A percentile compares a stretch with the other conserved stretches of the same genome.
Conservation (phyloP, 2,113 vertebrate genomes). For the Mastomys natalensis region DNA sequence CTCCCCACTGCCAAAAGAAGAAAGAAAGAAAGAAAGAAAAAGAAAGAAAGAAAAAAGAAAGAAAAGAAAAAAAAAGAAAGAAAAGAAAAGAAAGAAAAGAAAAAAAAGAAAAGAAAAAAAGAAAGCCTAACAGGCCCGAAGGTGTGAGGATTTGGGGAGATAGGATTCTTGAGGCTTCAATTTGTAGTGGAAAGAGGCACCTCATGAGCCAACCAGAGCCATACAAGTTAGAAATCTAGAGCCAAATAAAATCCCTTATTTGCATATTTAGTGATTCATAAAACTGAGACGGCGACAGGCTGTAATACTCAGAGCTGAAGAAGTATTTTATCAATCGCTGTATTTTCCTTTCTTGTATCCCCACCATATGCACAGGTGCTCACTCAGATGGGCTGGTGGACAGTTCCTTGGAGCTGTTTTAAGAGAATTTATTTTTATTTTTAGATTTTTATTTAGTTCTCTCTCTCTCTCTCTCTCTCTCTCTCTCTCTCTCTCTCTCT, state of each 20-base stretch:
- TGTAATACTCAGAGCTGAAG: constrained; percentile 17
- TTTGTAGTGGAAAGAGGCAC: constrained; percentile 67
- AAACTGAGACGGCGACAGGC: background rate
- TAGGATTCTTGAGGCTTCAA: constrained; percentile 70
- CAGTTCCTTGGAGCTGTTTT: constrained; percentile 51
- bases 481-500: background rate
- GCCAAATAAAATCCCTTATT: constrained; percentile 55
- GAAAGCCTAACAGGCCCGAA: constrained; percentile 48
- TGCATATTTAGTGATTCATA: constrained; percentile 54
- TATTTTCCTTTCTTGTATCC: constrained; percentile 54
- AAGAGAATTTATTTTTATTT: constrained; percentile 45
- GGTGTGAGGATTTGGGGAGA: constrained; percentile 76
- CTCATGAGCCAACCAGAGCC: constrained; percentile 53
- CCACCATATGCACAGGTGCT: background rate
- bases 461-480: no score
- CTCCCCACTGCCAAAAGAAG: background rate
- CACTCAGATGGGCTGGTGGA: constrained; percentile 36
- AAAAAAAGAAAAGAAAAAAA: no score
- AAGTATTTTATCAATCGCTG: constrained; percentile 16
- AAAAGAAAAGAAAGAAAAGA: no score
- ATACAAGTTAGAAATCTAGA: constrained; percentile 66
- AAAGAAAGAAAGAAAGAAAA: no score
- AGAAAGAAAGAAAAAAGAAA: no score
- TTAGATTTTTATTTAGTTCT: background rate
- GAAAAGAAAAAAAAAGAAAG: no score